Evolutionary conservation across 2,888 invertebrate genomes (phyloP).

Genomic region (Pachycephus smyrnensis): DNA sequence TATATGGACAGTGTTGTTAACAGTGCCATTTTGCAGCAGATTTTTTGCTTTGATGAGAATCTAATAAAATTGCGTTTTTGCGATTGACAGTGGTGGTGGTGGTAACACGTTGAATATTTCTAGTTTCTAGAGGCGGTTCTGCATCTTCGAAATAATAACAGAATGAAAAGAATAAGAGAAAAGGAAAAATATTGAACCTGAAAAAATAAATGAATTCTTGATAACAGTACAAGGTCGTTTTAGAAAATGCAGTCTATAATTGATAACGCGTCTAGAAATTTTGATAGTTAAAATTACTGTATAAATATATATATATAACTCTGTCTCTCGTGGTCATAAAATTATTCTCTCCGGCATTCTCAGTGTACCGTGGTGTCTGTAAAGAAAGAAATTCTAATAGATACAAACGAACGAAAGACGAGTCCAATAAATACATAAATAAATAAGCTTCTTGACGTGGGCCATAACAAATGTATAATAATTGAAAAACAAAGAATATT

Average conservation of each 20-base stretch:
- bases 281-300: too few relatives aligned
- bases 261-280: not conserved
- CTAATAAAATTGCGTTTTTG: constrained; percentile 39
- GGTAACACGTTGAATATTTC: constrained; percentile 24
- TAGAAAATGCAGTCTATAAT: not conserved
- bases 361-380: too few relatives aligned
- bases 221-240: not conserved
- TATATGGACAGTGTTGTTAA: constrained; percentile 14
- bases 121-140: constrained; percentile 36
- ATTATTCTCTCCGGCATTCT: too few relatives aligned
- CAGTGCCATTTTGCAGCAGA: constrained; percentile 38
- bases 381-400: too few relatives aligned
- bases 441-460: too few relatives aligned
- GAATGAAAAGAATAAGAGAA: not conserved
- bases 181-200: not conserved
- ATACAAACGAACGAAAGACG: too few relatives aligned
- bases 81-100: constrained; percentile 25
- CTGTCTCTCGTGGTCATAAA: too few relatives aligned
- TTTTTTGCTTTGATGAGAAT: constrained; percentile 30
- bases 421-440: too few relatives aligned
- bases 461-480: too few relatives aligned
- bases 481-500: too few relatives aligned
- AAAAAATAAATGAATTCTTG: not conserved
- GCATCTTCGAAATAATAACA: constrained; percentile 23
- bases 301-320: too few relatives aligned